Base-by-base conservation (phyloP, 2,888 invertebrate genomes). In the Lottia scabra region DNA sequence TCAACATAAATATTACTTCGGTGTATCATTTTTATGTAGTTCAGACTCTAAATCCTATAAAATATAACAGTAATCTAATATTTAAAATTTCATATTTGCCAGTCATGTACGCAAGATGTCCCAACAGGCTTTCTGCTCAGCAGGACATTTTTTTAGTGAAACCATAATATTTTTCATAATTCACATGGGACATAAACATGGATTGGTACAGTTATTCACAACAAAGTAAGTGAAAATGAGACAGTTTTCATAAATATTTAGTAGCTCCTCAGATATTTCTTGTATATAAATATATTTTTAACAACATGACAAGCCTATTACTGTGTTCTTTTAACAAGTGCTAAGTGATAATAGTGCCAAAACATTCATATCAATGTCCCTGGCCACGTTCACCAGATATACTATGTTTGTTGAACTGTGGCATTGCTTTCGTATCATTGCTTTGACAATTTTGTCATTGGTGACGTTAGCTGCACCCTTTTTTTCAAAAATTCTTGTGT, bases 11-110 rank as follows among this genome's bases (percentile, higher is more conserved):
- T 15, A 56, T 56, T 56, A 56, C 56, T 56, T 56, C 56, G 2
- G 56, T 12, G 56, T 56, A 56, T 56, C 56, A 56, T 56, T 56
- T 56, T 56, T 56, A 15, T 56, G 56, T 56, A 56, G 56, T n/a
- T 56, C 56, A 56, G 56, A 56, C 56, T 56, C 56, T 56, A 56
- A 56, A 56, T 56, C 56, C 56, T 56, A 56, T 56, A 56, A 56
- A 56, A 56, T 56, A 56, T 56, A 56, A 56, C 56, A 56, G 56
- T 56, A 56, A 56, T 56, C 16, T 56, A 15, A 56, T 15, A 56
- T 19, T 4, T 6, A 30, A 30, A 19, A 56, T 16, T 56, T 56
- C n/a, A 16, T 56, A 56, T 56, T 56, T 56, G 56, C 56, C 56
- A 56, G 56, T 56, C 56, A 56, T 56, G 56, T 56, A 16, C 19